A percentile compares a stretch with the other conserved stretches of the same genome.
Evolutionary conservation across 2,797 vertebrate genomes (phyloP).

Genomic region (Neomorphus geoffroyi): DNA sequence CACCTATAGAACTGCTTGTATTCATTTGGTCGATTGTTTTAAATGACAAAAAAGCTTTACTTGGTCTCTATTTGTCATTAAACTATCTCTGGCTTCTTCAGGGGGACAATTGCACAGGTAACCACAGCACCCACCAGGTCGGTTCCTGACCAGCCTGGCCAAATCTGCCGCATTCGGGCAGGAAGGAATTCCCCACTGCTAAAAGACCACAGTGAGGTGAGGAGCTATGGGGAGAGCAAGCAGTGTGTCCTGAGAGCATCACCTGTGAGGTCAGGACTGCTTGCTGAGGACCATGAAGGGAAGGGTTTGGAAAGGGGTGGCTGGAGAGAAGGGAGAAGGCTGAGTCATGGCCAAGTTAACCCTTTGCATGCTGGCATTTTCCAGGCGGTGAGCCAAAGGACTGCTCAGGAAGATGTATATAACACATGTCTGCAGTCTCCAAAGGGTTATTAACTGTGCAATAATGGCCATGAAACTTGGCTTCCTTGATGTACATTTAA

Average conservation of each 20-base stretch:
- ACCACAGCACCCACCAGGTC: background rate
- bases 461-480: conserved; percentile 45
- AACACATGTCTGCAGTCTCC: conserved; percentile 59
- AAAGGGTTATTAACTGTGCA: conserved; percentile 48
- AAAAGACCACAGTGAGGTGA: background rate
- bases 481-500: background rate
- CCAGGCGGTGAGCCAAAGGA: conserved; percentile 37
- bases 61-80: background rate
- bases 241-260: accelerated
- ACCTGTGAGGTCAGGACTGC: background rate
- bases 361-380: conserved; percentile 37
- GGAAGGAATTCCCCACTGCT: background rate
- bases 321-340: conserved; percentile 35
- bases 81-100: background rate
- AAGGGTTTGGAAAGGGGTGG: background rate
- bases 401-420: conserved; percentile 43
- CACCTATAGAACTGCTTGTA: background rate
- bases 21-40: background rate
- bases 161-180: background rate
- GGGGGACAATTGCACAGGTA: background rate
- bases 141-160: background rate
- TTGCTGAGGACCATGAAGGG: background rate
- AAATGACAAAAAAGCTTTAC: background rate
- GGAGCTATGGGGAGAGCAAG: background rate
- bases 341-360: conserved; percentile 65